Conservation (phyloP, 1,140 invertebrate species). For the Holotrichia oblita region DNA sequence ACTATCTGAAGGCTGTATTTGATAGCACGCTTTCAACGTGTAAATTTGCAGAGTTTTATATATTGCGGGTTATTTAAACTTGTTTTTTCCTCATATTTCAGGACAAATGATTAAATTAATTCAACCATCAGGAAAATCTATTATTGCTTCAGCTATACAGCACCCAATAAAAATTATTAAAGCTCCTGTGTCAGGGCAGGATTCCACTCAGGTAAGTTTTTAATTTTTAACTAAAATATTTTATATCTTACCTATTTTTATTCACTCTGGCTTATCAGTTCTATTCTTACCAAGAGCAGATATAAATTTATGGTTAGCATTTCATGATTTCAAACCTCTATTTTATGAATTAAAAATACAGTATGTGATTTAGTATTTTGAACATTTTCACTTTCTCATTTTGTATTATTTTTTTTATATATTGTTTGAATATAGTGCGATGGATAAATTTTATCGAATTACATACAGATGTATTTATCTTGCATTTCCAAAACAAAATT, state of each 20-base stretch:
- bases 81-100: constrained; percentile 62
- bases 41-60: not conserved
- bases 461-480: too few relatives aligned
- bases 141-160: constrained; percentile 62
- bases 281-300: too few relatives aligned
- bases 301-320: too few relatives aligned
- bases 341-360: too few relatives aligned
- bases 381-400: too few relatives aligned
- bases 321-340: too few relatives aligned
- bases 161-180: constrained; percentile 65
- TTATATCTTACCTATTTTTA: not conserved
- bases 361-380: too few relatives aligned
- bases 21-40: constrained; percentile 5
- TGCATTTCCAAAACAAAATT: too few relatives aligned
- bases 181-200: constrained; percentile 54
- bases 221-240: not conserved
- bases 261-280: constrained; percentile 23
- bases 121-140: constrained; percentile 64
- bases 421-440: too few relatives aligned
- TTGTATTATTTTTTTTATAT: too few relatives aligned
- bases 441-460: too few relatives aligned
- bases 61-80: not conserved
- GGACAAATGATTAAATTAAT: constrained; percentile 74
- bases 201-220: constrained; percentile 51
- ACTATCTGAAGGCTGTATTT: not conserved